A percentile compares a stretch with the other conserved stretches of the same genome.
Evolutionary conservation across 1,140 invertebrate genomes (phyloP).

Genomic region (Gonioctena quinquepunctata): DNA sequence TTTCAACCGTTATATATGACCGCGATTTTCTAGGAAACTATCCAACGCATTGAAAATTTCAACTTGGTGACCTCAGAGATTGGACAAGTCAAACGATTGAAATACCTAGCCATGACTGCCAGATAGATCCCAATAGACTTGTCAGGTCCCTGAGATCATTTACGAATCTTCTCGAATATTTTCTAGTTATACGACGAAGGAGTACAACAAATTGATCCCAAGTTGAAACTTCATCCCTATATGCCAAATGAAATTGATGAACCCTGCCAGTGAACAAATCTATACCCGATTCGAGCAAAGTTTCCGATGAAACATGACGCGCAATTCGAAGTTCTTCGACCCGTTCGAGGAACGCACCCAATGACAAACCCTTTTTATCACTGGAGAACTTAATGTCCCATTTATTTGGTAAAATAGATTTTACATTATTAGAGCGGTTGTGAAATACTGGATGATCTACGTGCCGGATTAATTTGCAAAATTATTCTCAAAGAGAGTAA

Average conservation of each 20-base stretch:
- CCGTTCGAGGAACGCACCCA: slow-evolving; percentile 39
- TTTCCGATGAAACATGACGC: slow-evolving; percentile 24
- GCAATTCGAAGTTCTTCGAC: slow-evolving; percentile 38
- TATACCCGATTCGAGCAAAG: slow-evolving; percentile 32
- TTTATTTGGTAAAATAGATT: not conserved
- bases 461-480: not conserved
- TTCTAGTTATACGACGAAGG: slow-evolving; percentile 41
- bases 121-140: slow-evolving; percentile 47
- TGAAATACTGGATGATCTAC: not conserved
- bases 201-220: slow-evolving; percentile 39
- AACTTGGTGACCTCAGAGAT: slow-evolving; percentile 12
- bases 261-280: slow-evolving; percentile 44
- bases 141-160: slow-evolving; percentile 44
- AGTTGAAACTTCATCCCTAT: slow-evolving; percentile 20
- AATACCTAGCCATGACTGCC: slow-evolving; percentile 42
- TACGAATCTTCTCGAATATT: slow-evolving; percentile 40
- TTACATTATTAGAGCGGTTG: not conserved
- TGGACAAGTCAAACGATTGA: slow-evolving; percentile 33
- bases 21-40: no score
- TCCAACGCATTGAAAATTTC: slow-evolving; percentile 10
- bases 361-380: slow-evolving; percentile 12
- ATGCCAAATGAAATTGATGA: slow-evolving; percentile 39
- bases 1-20: no score
- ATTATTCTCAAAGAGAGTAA: not conserved
- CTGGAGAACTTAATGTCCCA: slow-evolving; percentile 18